phyloP scores from a whole-genome alignment of 2,888 invertebrate species.

The Melanotus villosus region DNA sequence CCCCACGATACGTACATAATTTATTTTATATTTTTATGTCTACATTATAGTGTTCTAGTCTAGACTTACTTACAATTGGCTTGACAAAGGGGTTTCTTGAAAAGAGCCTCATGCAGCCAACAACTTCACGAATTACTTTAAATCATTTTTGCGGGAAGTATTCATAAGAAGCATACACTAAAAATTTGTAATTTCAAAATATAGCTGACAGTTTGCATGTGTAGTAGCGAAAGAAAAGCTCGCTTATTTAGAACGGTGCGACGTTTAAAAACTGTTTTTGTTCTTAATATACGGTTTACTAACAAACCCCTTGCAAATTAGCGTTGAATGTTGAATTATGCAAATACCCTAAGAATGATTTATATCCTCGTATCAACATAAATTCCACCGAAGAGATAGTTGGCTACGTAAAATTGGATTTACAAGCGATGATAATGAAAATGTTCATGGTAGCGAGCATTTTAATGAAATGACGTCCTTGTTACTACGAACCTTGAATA shows the following conservation, averaged over 20 bases:
- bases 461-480: slow-evolving; percentile 31
- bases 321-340: slow-evolving; percentile 25
- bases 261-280: too few relatives aligned
- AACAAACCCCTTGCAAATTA: slow-evolving; percentile 22
- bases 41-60: slow-evolving; percentile 3
- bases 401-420: slow-evolving; percentile 31
- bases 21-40: slow-evolving; percentile 8
- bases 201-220: not conserved
- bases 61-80: not conserved
- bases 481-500: slow-evolving; percentile 28
- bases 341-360: slow-evolving; percentile 31
- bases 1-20: slow-evolving; percentile 1
- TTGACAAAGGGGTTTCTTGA: not conserved
- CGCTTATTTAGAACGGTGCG: too few relatives aligned
- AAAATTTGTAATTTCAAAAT: not conserved
- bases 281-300: not conserved
- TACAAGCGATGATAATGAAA: slow-evolving; percentile 35
- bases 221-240: too few relatives aligned
- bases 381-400: slow-evolving; percentile 37
- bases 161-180: not conserved
- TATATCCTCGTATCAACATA: slow-evolving; percentile 28
- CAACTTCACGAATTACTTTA: not conserved
- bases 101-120: not conserved
- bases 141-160: not conserved
- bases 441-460: slow-evolving; percentile 18